Evolutionary conservation across 35 echinoderm and acorn worm species (phyloP), one percentile per base, ranked within the genome.

Genomic region (Antedon bifida): DNA sequence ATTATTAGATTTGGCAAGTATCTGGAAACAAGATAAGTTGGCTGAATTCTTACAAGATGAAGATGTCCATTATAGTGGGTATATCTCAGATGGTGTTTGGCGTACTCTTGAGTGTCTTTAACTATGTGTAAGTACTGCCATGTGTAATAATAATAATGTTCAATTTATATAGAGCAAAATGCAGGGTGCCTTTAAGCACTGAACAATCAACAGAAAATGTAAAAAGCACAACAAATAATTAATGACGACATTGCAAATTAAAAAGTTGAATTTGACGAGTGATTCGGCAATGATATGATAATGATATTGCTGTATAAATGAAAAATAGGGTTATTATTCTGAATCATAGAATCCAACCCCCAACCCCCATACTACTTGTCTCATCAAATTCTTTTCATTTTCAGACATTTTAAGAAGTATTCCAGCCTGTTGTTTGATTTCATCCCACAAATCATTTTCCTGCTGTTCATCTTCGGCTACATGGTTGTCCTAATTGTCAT

Each of bases 1-100:
- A n/a, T n/a, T n/a, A n/a, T n/a, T 64, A 95, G 92, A 95, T 95
- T 73, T 95, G 92, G 92, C 88, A 90, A 35, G n/a, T 95, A 14
- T 36, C 92, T 12, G 46, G 73, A 29, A 95, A 95, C 77, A 90
- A 95, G 74, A 64, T 95, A 42, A 90, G 84, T 75, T 95, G 83
- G 39, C 51, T 90, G 9, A 95, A 95, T 35, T 89, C 92, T 0
- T 95, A 88, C 45, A 95, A 95, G 74, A 95, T 95, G 92, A 90
- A 89, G 78, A 82, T 90, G 36, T 95, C 92, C 29, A 83, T 95
- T 74, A 88, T 88, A n/a, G 36, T 96, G 5, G 92, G 92, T 14
- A 82, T 96, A 32, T 42, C 38, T 77, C 92, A 90, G 44, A 91
- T 96, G 92, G 76, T 85, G 32, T 90, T 96, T 88, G 92, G 92